A percentile compares a stretch with the other conserved stretches of the same genome.
Evolutionary conservation across 37 sponge, comb jelly and placozoan genomes (phyloP).

Genomic region (Ephydatia muelleri): DNA sequence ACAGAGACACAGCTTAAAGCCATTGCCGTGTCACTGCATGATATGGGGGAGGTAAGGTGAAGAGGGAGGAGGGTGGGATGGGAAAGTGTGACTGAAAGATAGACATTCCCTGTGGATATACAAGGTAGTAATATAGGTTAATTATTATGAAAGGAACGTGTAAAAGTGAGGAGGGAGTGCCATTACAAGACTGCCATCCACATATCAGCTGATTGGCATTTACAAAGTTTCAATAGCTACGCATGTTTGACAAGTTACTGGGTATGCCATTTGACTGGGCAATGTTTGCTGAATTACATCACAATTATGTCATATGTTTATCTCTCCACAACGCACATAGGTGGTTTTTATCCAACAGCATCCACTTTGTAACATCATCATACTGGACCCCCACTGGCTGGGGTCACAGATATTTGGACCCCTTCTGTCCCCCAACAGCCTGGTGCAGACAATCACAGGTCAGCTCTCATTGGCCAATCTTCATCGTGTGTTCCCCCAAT

Average conservation of each 20-base stretch:
- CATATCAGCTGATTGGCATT: no score
- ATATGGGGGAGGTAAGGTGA: constrained; percentile 80
- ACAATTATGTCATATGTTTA: background rate
- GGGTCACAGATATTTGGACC: constrained; percentile 79
- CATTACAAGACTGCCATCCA: no score
- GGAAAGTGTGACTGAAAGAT: no score
- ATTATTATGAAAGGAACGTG: no score
- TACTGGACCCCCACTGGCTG: constrained; percentile 82
- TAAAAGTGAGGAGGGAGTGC: no score
- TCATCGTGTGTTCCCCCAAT: constrained; percentile 60
- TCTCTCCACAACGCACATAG: constrained; percentile 45
- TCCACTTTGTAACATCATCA: constrained; percentile 59
- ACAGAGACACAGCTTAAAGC: constrained; percentile 46
- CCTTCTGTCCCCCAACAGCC: constrained; percentile 74
- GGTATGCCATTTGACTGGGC: background rate
- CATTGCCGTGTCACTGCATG: constrained; percentile 52
- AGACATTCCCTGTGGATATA: no score
- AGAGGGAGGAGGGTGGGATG: no score
- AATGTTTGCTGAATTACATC: no score
- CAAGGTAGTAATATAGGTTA: no score
- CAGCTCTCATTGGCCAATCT: constrained; percentile 55
- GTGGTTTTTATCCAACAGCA: constrained; percentile 65
- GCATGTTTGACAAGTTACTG: background rate
- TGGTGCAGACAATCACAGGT: constrained; percentile 76
- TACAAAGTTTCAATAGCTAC: no score